Conservation (phyloP, 1,140 invertebrate species). For the Saccostrea cuccullata region DNA sequence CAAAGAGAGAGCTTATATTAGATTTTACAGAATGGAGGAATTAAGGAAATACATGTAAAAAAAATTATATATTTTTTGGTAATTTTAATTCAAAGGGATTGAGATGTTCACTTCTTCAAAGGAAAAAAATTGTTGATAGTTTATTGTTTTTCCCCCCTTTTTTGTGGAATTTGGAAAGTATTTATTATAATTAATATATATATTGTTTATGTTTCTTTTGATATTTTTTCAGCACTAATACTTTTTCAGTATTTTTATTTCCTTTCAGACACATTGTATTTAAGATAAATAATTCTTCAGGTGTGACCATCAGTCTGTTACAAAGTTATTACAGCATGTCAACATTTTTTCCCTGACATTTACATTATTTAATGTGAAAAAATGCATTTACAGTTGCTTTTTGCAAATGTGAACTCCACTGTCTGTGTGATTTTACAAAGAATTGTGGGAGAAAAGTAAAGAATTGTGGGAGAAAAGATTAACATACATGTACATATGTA, state of each 20-base stretch:
- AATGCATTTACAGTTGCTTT: not conserved
- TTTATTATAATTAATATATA: not conserved
- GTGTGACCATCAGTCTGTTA: not conserved
- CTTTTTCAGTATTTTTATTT: not conserved
- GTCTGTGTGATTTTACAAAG: not conserved
- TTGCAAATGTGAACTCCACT: not conserved
- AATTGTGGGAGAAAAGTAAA: too few species aligned
- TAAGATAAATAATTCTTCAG: not conserved
- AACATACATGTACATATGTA: too few species aligned
- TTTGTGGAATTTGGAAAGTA: constrained; percentile 30
- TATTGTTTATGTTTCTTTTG: not conserved
- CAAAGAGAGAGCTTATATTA: constrained; percentile 3
- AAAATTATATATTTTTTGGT: not conserved
- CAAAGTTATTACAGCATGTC: not conserved
- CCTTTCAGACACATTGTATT: not conserved
- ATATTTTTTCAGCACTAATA: constrained; percentile 15
- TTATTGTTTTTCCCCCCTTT: not conserved
- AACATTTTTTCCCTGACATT: not conserved
- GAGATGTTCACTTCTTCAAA: not conserved
- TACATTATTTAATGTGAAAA: not conserved
- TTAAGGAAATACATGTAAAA: too few species aligned
- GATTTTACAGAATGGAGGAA: not conserved
- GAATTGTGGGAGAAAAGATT: too few species aligned
- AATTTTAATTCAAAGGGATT: not conserved
- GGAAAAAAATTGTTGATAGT: constrained; percentile 7